These are phyloP conservation scores for Apamea sordens DNA, from an alignment of 2,888 invertebrate species.

Conservation along the genomic window DNA sequence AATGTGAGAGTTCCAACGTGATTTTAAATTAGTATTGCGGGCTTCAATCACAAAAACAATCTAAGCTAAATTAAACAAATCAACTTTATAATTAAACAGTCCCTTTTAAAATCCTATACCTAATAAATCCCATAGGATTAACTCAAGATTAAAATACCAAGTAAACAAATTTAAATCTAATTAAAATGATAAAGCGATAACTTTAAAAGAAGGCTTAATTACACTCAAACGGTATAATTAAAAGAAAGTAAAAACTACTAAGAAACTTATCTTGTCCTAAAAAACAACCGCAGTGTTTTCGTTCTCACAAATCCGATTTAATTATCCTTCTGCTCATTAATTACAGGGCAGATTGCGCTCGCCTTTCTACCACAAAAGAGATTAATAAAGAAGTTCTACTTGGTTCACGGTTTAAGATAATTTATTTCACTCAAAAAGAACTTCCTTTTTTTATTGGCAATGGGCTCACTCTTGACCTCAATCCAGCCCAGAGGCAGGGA, in stretches of 20 bases:
- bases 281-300: slow-evolving; percentile 65
- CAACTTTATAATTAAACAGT: background rate
- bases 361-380: slow-evolving; percentile 60
- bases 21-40: background rate
- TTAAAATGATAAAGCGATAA: slow-evolving; percentile 26
- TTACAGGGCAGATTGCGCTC: slow-evolving; percentile 79
- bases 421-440: no score
- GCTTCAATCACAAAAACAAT: slow-evolving; percentile 1
- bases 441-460: no score
- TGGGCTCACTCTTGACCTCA: no score
- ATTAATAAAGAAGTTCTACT: background rate
- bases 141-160: slow-evolving; percentile 27
- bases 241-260: slow-evolving; percentile 51
- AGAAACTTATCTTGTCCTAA: slow-evolving; percentile 49
- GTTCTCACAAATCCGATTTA: slow-evolving; percentile 77
- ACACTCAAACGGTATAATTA: slow-evolving; percentile 25
- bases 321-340: slow-evolving; percentile 81
- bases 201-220: slow-evolving; percentile 34
- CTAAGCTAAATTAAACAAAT: slow-evolving; percentile 4
- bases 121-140: slow-evolving; percentile 19
- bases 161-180: slow-evolving; percentile 27
- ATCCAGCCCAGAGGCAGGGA: no score
- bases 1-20: background rate
- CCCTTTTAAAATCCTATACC: background rate
- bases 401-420: no score